A percentile compares a stretch with the other conserved stretches of the same genome.
Conservation (phyloP, 2,888 invertebrate species). For the Noctua janthe region DNA sequence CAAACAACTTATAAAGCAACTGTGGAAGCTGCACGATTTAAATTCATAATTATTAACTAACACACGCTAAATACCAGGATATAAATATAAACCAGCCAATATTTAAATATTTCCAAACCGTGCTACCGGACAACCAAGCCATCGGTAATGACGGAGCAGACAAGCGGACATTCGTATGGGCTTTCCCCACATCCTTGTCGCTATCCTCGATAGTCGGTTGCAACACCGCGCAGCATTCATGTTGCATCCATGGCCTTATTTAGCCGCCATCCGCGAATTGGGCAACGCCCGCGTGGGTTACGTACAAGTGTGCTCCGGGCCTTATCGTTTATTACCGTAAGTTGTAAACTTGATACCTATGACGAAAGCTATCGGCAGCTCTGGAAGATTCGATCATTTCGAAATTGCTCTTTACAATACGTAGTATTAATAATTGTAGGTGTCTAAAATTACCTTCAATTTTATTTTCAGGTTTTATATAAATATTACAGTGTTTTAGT, state of each 20-base stretch:
- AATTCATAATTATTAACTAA: not conserved
- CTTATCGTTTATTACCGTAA: constrained; percentile 37
- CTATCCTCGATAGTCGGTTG: constrained; percentile 73
- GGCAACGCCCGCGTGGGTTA: constrained; percentile 62
- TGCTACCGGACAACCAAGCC: constrained; percentile 45
- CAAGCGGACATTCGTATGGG: constrained; percentile 59
- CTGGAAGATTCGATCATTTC: not conserved
- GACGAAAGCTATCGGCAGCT: constrained; percentile 17
- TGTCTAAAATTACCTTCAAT: not conserved
- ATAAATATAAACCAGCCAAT: constrained; percentile 1
- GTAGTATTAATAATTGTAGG: not conserved
- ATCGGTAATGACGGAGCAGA: constrained; percentile 49
- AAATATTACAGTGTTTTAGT: not conserved
- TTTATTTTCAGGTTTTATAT: not conserved
- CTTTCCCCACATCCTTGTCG: constrained; percentile 76
- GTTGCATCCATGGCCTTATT: constrained; percentile 66
- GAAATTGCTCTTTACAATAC: not conserved
- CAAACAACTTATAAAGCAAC: not conserved
- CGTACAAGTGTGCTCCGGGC: constrained; percentile 44
- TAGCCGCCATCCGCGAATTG: constrained; percentile 70
- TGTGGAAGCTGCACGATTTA: not conserved
- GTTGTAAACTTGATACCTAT: constrained; percentile 33
- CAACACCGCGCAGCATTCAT: constrained; percentile 63
- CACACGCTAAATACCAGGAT: constrained; percentile 4
- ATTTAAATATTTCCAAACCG: constrained; percentile 56